Conservation (phyloP, 2,113 vertebrate genomes). For the Ia io region DNA sequence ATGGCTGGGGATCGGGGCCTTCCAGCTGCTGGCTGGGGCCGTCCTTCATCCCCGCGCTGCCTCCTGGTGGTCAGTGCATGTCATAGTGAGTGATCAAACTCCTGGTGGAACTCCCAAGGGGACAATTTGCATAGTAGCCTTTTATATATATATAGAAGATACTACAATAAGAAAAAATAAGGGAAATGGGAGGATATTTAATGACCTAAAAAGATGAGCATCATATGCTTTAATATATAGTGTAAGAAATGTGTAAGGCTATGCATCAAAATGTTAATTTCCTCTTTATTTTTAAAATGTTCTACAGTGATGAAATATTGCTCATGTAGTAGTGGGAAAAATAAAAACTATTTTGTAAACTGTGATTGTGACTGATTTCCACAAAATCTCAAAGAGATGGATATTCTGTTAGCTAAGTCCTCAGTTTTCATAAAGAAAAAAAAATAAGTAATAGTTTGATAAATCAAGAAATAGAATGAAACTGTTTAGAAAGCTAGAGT, state of each 20-base stretch:
- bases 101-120: too few relatives aligned
- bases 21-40: too few relatives aligned
- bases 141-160: too few relatives aligned
- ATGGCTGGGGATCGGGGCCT: too few relatives aligned
- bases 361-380: neutral
- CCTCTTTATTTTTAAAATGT: neutral
- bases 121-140: too few relatives aligned
- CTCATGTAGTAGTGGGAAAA: conserved; percentile 21
- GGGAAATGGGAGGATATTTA: neutral
- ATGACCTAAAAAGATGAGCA: neutral
- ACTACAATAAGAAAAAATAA: neutral
- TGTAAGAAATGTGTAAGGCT: neutral
- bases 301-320: neutral
- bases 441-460: neutral
- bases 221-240: neutral
- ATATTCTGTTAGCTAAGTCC: conserved; percentile 3
- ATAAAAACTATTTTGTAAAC: conserved; percentile 37
- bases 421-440: neutral
- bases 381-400: neutral
- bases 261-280: neutral
- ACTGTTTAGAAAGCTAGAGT: neutral
- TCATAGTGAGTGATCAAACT: too few relatives aligned
- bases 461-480: conserved; percentile 25
- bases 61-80: too few relatives aligned
- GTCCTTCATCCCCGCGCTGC: too few relatives aligned